Conservation (phyloP, 1,140 invertebrate species). For the Notospermus geniculatus region DNA sequence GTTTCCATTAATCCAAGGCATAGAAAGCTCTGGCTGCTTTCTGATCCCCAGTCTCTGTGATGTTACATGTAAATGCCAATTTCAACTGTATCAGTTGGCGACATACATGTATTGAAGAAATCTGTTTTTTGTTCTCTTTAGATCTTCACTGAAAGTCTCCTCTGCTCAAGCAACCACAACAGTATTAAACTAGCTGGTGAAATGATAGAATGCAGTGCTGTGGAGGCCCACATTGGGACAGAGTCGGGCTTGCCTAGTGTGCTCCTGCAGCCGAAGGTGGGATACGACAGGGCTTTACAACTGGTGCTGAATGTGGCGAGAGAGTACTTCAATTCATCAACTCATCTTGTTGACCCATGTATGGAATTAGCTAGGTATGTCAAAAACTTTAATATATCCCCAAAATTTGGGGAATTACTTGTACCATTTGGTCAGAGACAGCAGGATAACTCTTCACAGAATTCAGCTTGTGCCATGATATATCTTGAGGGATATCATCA, state of each 20-base stretch:
- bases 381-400: not conserved
- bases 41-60: too few relatives aligned
- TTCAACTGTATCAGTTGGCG: too few relatives aligned
- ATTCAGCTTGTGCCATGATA: too few relatives aligned
- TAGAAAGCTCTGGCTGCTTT: too few relatives aligned
- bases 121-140: conserved; percentile 29
- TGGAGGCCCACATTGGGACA: conserved; percentile 23
- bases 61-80: too few relatives aligned
- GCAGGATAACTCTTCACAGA: too few relatives aligned
- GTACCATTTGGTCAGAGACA: too few relatives aligned
- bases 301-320: conserved; percentile 63
- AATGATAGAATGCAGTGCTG: conserved; percentile 49
- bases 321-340: conserved; percentile 69
- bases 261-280: conserved; percentile 57
- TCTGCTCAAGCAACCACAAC: conserved; percentile 56
- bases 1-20: too few relatives aligned
- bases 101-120: too few relatives aligned
- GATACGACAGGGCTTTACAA: conserved; percentile 60
- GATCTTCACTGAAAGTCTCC: conserved; percentile 58
- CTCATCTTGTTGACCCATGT: conserved; percentile 62
- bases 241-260: conserved; percentile 24
- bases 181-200: conserved; percentile 57
- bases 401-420: too few relatives aligned
- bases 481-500: too few relatives aligned
- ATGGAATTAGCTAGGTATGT: conserved; percentile 65